phyloP scores from a whole-genome alignment of 2,113 vertebrate species.

The Cyrtonyx montezumae region DNA sequence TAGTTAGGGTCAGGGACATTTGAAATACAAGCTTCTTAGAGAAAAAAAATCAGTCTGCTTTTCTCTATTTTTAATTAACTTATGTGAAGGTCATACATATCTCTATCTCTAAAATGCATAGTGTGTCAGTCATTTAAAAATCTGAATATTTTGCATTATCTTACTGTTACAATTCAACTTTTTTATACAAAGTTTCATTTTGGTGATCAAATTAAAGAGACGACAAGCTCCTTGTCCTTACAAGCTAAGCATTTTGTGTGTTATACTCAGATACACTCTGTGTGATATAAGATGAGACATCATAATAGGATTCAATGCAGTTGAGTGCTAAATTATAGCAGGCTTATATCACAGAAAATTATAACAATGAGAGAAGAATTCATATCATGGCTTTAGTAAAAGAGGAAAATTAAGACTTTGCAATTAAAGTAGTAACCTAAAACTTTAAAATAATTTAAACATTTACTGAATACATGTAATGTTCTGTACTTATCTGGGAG shows the following conservation, averaged over 20 bases:
- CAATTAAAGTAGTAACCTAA: conserved; percentile 74
- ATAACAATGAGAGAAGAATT: conserved; percentile 57
- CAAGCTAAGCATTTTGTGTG: conserved; percentile 64
- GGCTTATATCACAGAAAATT: conserved; percentile 63
- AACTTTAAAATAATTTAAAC: conserved; percentile 75
- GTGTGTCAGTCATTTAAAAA: conserved; percentile 50
- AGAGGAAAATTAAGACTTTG: conserved; percentile 60
- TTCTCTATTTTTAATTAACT: conserved; percentile 68
- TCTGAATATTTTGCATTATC: conserved; percentile 69
- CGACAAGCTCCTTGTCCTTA: conserved; percentile 37
- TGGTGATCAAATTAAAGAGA: conserved; percentile 48
- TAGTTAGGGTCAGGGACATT: conserved; percentile 14
- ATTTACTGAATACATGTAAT: conserved; percentile 68
- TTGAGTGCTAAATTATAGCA: conserved; percentile 65
- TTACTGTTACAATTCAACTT: conserved; percentile 41
- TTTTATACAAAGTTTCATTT: conserved; percentile 38
- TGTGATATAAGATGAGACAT: conserved; percentile 53
- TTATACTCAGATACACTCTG: conserved; percentile 32
- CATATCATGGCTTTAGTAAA: conserved; percentile 57
- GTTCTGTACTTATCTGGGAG: conserved; percentile 64
- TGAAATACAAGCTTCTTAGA: conserved; percentile 20
- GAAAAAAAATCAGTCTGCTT: not conserved
- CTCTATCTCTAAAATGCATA: conserved; percentile 56
- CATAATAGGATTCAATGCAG: conserved; percentile 56
- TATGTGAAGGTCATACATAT: conserved; percentile 67